A percentile compares a stretch with the other conserved stretches of the same genome.
phyloP scores from a whole-genome alignment of 2,888 invertebrate genomes.

The Julus scandinavius region DNA sequence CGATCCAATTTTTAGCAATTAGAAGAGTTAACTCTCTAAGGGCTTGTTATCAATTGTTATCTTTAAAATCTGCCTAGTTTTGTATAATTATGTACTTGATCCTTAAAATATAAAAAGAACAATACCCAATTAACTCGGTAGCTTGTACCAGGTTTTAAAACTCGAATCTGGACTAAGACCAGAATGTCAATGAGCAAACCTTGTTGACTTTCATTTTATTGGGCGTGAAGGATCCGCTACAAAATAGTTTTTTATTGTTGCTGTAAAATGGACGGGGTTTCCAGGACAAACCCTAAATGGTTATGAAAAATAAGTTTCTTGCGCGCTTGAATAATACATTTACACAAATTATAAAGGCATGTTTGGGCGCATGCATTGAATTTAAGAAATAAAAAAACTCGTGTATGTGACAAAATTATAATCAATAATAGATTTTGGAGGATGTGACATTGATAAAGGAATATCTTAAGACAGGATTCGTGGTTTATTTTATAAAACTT shows the following conservation, averaged over 20 bases:
- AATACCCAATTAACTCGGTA: conserved; percentile 28
- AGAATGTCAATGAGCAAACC: conserved; percentile 19
- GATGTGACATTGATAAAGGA: too few relatives aligned
- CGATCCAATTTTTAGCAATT: background rate
- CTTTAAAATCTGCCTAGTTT: background rate
- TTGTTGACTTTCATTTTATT: background rate
- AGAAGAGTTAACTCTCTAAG: background rate
- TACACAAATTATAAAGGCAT: background rate
- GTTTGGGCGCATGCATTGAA: background rate
- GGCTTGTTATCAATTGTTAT: background rate
- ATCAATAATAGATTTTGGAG: too few relatives aligned
- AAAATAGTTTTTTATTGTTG: background rate
- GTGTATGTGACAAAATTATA: too few relatives aligned
- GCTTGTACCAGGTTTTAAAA: conserved; percentile 10
- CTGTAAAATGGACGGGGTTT: too few relatives aligned
- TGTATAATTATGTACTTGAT: background rate
- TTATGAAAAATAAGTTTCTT: background rate
- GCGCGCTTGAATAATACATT: background rate
- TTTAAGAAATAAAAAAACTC: background rate
- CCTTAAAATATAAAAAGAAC: conserved; percentile 5
- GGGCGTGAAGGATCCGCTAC: background rate
- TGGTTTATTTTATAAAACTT: background rate
- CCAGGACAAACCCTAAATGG: background rate
- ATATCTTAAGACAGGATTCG: too few relatives aligned
- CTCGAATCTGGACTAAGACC: conserved; percentile 26